Conservation (phyloP, 2,797 vertebrate genomes). For the Hapalemur alaotrensis region DNA sequence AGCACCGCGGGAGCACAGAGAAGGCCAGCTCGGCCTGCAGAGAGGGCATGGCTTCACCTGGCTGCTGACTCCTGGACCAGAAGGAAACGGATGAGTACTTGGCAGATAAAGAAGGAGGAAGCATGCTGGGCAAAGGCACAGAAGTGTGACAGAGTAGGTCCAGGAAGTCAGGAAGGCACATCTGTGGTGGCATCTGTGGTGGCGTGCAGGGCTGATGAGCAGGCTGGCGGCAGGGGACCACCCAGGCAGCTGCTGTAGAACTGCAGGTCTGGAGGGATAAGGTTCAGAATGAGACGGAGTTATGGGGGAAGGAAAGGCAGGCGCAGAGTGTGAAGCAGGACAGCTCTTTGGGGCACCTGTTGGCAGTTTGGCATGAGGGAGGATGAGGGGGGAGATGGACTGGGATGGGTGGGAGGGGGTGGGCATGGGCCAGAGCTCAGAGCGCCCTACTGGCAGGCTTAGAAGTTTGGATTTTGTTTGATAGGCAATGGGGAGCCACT, state of each 20-base stretch:
- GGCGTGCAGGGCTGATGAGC: no score
- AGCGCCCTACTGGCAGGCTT: background rate
- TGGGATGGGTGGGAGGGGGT: accelerated
- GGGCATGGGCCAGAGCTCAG: background rate
- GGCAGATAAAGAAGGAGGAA: background rate
- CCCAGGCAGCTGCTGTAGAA: background rate
- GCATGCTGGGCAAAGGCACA: background rate
- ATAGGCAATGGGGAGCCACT: background rate
- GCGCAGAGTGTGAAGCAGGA: background rate
- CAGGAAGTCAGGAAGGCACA: background rate
- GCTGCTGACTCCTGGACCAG: background rate
- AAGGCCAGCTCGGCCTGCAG: background rate
- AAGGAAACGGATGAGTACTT: background rate
- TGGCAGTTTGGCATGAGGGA: background rate
- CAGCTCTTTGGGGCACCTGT: background rate
- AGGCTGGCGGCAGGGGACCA: background rate
- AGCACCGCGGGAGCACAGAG: background rate
- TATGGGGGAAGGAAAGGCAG: background rate
- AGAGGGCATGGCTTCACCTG: background rate
- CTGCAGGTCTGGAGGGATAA: background rate
- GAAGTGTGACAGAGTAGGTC: background rate
- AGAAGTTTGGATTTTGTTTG: background rate
- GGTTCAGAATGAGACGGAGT: background rate
- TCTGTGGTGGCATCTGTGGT: no score
- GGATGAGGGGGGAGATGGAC: background rate